phyloP scores from a whole-genome alignment of 2,113 vertebrate species.

The Microtus pennsylvanicus region DNA sequence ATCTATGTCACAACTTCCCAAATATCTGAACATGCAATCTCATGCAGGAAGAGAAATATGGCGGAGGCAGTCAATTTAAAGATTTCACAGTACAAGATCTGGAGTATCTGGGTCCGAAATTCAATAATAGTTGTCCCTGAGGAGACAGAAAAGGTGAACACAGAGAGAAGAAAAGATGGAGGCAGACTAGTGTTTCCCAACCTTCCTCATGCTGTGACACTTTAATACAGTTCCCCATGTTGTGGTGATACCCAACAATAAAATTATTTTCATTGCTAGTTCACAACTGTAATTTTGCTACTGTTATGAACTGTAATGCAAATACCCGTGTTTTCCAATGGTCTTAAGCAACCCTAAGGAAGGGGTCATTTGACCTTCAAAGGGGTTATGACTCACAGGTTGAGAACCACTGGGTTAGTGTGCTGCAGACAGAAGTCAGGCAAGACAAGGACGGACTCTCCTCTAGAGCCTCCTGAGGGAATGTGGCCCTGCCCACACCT shows the following conservation, averaged over 20 bases:
- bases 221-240: neutral
- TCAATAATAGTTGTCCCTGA: neutral
- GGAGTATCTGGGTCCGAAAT: neutral
- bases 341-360: too few species aligned
- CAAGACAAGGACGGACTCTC: neutral
- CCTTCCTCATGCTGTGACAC: neutral
- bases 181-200: neutral
- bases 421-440: neutral
- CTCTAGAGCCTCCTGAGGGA: neutral
- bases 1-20: neutral
- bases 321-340: neutral
- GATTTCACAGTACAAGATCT: neutral
- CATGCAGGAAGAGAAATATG: neutral
- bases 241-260: neutral
- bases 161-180: neutral
- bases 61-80: neutral
- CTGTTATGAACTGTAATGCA: neutral
- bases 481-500: accelerated
- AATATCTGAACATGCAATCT: neutral
- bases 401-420: neutral
- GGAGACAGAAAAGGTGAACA: neutral
- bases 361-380: neutral
- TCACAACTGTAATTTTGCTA: neutral
- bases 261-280: neutral
- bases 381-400: neutral